Percentiles rank a stretch among this genome's conserved stretches.
Conservation (phyloP, 2,797 vertebrate genomes). For the Phoeniculus purpureus region DNA sequence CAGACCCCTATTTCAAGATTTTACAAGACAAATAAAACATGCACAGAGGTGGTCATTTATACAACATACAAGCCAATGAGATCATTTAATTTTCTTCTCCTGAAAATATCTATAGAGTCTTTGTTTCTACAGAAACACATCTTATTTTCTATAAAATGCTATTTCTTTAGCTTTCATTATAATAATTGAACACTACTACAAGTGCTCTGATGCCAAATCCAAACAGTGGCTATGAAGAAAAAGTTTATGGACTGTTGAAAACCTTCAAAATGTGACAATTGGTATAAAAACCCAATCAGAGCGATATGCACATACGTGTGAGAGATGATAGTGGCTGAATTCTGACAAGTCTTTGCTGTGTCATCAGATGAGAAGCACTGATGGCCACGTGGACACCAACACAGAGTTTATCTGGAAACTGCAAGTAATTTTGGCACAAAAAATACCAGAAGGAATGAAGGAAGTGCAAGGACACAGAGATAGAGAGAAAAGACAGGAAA, state of each 20-base stretch:
- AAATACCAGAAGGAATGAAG: not conserved
- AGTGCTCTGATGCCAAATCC: not conserved
- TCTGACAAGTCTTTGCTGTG: slow-evolving; percentile 43
- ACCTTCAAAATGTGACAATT: not conserved
- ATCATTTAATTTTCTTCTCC: not conserved
- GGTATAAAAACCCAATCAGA: not conserved
- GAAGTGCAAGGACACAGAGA: not conserved
- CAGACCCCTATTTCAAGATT: not conserved
- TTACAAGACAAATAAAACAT: not conserved
- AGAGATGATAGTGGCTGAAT: slow-evolving; percentile 42
- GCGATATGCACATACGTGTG: slow-evolving; percentile 10
- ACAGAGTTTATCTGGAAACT: slow-evolving; percentile 35
- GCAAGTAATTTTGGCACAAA: slow-evolving; percentile 41
- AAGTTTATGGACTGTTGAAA: not conserved
- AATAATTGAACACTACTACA: not conserved
- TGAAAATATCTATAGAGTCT: not conserved
- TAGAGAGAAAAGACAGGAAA: not conserved
- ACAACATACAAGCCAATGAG: not conserved
- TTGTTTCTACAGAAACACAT: not conserved
- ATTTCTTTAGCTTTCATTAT: not conserved
- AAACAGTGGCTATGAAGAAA: not conserved
- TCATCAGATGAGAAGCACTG: slow-evolving; percentile 47
- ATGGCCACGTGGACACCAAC: slow-evolving; percentile 46
- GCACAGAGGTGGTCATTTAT: not conserved
- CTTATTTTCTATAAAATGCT: not conserved